Evolutionary conservation across 1,140 invertebrate genomes (phyloP).

Genomic region (Trichonephila inaurata): DNA sequence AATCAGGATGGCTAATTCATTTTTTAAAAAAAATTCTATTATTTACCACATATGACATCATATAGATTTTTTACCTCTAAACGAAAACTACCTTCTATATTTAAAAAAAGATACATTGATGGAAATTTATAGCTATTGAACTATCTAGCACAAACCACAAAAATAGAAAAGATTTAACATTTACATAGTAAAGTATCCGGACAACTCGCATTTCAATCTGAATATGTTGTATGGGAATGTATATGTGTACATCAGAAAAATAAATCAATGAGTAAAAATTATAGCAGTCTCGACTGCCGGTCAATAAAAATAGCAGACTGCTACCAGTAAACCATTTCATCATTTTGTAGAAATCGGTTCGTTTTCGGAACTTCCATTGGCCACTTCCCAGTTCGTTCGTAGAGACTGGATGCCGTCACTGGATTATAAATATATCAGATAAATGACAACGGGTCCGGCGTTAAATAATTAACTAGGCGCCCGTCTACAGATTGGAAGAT

Average conservation of each 20-base stretch:
- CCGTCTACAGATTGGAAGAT: slow-evolving; percentile 40
- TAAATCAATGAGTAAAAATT: background rate
- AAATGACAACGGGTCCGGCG: slow-evolving; percentile 28
- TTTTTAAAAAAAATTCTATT: too few relatives aligned
- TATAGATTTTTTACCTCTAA: too few relatives aligned
- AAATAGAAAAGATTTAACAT: too few relatives aligned
- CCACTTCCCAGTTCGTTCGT: slow-evolving; percentile 11
- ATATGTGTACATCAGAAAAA: background rate
- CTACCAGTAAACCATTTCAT: background rate
- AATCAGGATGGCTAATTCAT: too few relatives aligned
- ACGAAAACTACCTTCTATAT: too few relatives aligned
- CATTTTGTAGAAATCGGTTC: background rate
- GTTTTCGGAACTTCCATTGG: slow-evolving; percentile 8
- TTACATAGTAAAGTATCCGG: background rate
- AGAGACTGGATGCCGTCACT: slow-evolving; percentile 21
- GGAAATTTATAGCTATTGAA: too few relatives aligned
- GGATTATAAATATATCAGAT: slow-evolving; percentile 36
- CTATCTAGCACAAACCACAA: too few relatives aligned
- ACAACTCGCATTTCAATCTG: background rate
- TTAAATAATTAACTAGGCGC: slow-evolving; percentile 41
- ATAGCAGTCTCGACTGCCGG: background rate
- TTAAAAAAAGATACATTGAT: too few relatives aligned
- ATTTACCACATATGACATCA: too few relatives aligned
- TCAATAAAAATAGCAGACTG: background rate
- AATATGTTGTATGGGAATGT: background rate